phyloP scores from a whole-genome alignment of 37 sponge, comb jelly and placozoan species.

The Theonella swinhoei region DNA sequence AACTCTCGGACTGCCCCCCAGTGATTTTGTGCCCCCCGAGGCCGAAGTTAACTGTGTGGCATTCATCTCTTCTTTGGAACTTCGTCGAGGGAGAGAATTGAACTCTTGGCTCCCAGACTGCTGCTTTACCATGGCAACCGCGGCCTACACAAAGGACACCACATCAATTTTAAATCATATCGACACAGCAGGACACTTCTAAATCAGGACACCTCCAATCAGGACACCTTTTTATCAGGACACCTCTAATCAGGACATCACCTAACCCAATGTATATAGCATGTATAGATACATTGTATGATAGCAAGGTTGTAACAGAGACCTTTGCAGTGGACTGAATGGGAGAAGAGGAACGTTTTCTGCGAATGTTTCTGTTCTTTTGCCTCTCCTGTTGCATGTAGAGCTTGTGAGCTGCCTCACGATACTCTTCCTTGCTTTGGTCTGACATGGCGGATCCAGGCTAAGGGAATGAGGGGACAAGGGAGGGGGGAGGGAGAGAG shows the following conservation, averaged over 20 bases:
- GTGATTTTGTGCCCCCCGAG: background rate
- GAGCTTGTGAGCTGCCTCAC: slow-evolving; percentile 37
- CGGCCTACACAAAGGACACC: background rate
- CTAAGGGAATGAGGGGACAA: background rate
- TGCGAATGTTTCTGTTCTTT: background rate
- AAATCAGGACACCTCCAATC: no score
- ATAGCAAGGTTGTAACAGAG: no score
- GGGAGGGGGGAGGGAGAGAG: background rate
- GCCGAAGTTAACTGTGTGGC: background rate
- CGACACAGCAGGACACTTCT: no score
- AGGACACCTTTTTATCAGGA: no score
- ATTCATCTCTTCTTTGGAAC: background rate
- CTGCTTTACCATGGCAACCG: background rate
- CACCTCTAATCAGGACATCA: no score
- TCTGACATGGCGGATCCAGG: background rate
- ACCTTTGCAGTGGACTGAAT: background rate
- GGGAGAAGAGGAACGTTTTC: background rate
- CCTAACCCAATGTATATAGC: no score
- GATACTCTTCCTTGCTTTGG: slow-evolving; percentile 41
- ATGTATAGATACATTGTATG: no score
- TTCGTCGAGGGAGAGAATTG: background rate
- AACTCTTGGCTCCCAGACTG: background rate
- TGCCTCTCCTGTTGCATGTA: slow-evolving; percentile 44
- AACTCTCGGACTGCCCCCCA: background rate
- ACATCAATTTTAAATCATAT: background rate